These are phyloP conservation scores for Helobdella robusta DNA, from an alignment of 2,888 invertebrate genomes.

Conservation along the genomic window DNA sequence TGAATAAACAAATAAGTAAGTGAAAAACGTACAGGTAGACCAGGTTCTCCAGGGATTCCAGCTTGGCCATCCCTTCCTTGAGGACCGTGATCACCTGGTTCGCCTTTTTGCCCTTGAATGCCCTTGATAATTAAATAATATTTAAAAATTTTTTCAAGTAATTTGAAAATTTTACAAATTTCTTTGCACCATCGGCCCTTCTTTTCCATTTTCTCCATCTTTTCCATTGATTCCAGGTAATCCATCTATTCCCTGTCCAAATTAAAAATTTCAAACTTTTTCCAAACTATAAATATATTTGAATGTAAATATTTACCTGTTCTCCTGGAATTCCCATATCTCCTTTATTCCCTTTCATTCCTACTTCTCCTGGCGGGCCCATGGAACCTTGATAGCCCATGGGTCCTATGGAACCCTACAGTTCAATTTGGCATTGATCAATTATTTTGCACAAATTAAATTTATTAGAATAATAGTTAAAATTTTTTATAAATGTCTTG, in stretches of 20 bases:
- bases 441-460: neutral
- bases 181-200: too few relatives aligned
- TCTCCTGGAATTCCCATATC: neutral
- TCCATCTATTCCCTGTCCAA: neutral
- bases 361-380: slow-evolving; percentile 5
- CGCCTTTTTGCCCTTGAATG: too few relatives aligned
- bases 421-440: neutral
- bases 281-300: neutral
- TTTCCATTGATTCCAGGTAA: neutral
- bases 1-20: too few relatives aligned
- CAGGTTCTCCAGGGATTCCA: too few relatives aligned
- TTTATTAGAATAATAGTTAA: neutral
- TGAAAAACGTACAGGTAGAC: too few relatives aligned
- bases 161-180: too few relatives aligned
- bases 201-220: neutral
- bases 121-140: too few relatives aligned
- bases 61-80: too few relatives aligned
- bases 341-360: slow-evolving; percentile 11
- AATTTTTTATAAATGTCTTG: too few relatives aligned
- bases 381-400: neutral
- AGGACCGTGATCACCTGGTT: too few relatives aligned
- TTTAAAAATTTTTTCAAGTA: too few relatives aligned
- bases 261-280: neutral
- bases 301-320: neutral
- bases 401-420: slow-evolving; percentile 2